Base-by-base conservation (phyloP, 2,797 vertebrate species). In the Rhabdophis nuchalis region DNA sequence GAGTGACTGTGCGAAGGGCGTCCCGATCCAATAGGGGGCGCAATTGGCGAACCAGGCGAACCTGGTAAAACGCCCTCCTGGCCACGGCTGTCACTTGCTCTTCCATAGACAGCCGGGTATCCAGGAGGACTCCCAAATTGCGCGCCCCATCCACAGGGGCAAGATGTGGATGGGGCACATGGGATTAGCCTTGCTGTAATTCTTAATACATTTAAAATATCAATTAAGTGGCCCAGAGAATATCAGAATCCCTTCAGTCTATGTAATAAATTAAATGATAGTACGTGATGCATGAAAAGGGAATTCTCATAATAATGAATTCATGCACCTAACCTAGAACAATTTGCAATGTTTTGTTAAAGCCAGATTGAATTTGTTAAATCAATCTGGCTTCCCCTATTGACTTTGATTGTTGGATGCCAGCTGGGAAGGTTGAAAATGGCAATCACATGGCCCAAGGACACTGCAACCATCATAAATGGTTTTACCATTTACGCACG, bases 131-230 rank as follows among this genome's bases (percentile, higher is more conserved):
- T n/a, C n/a, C n/a, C n/a, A n/a, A n/a, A n/a, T n/a, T n/a, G n/a
- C n/a, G n/a, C n/a, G n/a, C n/a, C n/a, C n/a, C n/a, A n/a, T n/a
- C n/a, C n/a, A n/a, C n/a, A n/a, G n/a, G n/a, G n/a, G n/a, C n/a
- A n/a, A n/a, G n/a, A n/a, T n/a, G n/a, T n/a, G n/a, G n/a, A n/a
- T n/a, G n/a, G n/a, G n/a, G n/a, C n/a, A n/a, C n/a, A n/a, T 29
- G 85, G 94, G 95, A 95, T 94, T 97, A 96, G 95, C 95, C 93
- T 93, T 88, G 64, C 0, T 95, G 88, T 90, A 92, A 95, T 96
- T 88, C 93, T 93, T 94, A 0, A 0, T 93, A 94, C 61, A 86
- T 95, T 96, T 94, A 41, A 95, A 91, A 50, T 95, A 46, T n/a
- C 93, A 94, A 93, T 89, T 60, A 88, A 41, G 23, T 88, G 53